These are phyloP conservation scores for Drosophila bocqueti DNA, from an alignment of 1,140 invertebrate genomes.

Conservation along the genomic window DNA sequence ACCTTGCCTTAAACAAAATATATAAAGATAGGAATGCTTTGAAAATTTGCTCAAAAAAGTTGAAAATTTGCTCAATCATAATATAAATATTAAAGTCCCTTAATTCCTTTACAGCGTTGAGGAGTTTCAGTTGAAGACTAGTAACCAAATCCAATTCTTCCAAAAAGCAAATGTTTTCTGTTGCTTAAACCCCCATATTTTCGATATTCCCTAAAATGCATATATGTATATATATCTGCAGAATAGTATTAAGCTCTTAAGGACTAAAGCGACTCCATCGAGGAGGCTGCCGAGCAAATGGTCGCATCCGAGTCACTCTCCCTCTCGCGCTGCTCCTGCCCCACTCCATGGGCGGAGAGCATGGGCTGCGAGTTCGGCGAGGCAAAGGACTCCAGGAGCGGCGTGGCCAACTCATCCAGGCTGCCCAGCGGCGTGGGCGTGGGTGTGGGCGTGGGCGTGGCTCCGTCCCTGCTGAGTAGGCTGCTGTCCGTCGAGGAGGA, in stretches of 20 bases:
- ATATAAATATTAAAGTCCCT: too few species aligned
- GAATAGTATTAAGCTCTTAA: neutral
- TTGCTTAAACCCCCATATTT: too few species aligned
- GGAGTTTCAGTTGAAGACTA: neutral
- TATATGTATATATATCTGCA: neutral
- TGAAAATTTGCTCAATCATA: neutral
- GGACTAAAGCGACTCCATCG: slow-evolving; percentile 62
- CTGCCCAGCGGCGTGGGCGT: slow-evolving; percentile 49
- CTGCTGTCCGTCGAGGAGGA: slow-evolving; percentile 65
- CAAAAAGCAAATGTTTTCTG: too few species aligned
- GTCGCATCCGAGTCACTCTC: slow-evolving; percentile 66
- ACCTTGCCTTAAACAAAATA: neutral
- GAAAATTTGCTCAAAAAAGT: neutral
- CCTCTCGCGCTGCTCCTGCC: slow-evolving; percentile 11
- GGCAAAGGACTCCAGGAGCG: slow-evolving; percentile 58
- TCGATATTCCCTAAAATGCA: neutral
- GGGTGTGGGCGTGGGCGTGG: slow-evolving; percentile 21
- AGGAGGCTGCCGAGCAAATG: slow-evolving; percentile 69
- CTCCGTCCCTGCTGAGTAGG: slow-evolving; percentile 40
- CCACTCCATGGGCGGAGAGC: slow-evolving; percentile 47
- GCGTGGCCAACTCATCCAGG: slow-evolving; percentile 58
- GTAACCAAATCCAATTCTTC: neutral
- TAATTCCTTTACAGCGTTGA: too few species aligned
- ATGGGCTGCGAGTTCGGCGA: slow-evolving; percentile 54
- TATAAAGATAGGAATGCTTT: neutral